Conservation (phyloP, 2,888 invertebrate genomes). For the Pammene aurita region DNA sequence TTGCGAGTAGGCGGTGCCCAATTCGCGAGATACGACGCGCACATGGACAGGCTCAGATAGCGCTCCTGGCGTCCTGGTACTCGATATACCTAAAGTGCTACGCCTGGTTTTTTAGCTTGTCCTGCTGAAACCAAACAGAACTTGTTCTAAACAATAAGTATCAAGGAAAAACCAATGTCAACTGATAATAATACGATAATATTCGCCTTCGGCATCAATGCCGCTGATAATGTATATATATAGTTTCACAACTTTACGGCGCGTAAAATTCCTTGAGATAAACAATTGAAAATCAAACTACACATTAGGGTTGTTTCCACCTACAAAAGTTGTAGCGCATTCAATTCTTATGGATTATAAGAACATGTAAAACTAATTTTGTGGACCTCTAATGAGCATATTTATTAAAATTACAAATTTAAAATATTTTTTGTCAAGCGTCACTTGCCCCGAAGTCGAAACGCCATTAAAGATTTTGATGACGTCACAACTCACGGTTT, state of each 20-base stretch:
- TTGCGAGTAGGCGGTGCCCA: constrained; percentile 72
- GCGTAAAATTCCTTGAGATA: background rate
- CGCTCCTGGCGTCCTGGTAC: constrained; percentile 64
- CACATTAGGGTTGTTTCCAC: background rate
- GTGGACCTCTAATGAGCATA: too few species aligned
- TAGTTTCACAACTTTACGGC: constrained; percentile 4
- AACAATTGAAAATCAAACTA: background rate
- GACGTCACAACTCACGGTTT: too few species aligned
- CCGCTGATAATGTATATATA: background rate
- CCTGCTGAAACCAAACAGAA: background rate
- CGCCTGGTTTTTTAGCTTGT: constrained; percentile 9
- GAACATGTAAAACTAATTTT: too few species aligned
- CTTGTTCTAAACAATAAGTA: background rate
- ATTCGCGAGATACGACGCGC: constrained; percentile 58
- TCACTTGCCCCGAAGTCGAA: too few species aligned
- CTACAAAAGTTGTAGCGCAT: too few species aligned
- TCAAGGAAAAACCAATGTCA: constrained; percentile 1
- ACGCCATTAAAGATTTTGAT: too few species aligned
- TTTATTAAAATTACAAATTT: too few species aligned
- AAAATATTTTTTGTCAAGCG: too few species aligned
- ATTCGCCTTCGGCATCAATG: background rate
- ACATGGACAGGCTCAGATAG: constrained; percentile 52
- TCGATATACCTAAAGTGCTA: constrained; percentile 50
- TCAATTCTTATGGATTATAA: too few species aligned
- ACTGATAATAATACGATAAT: constrained; percentile 8